Evolutionary conservation across 2,797 vertebrate species (phyloP), one percentile per base, ranked within the genome.

Genomic region (Hirundo rustica): DNA sequence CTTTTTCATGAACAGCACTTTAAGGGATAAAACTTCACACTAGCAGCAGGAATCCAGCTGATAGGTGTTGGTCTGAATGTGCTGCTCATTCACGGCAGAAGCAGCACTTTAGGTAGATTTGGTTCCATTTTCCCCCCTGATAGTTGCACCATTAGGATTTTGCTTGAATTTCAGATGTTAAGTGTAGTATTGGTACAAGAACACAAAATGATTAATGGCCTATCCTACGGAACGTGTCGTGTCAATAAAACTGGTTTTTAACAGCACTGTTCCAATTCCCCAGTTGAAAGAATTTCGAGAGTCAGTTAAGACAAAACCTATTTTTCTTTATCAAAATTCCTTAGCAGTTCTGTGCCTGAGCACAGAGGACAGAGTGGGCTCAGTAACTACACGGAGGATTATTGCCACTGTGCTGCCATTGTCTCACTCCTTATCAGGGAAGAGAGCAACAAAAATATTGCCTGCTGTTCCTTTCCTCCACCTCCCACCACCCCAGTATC

Each of bases 291-390:
- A 70, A 83, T 91, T 94, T 91, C 70, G 48, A 48, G 57, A 85
- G 58, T 81, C 62, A n/a, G 73, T 86, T 94, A 88, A 92, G 92
- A 88, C 79, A 92, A 94, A 94, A 74, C 62, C 64, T 77, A 54
- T 93, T 95, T 94, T 92, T 96, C 89, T 36, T 93, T 79, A 73
- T 29, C 92, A 84, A 55, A 88, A 83, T 67, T 91, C 50, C 51
- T 80, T 77, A 88, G 65, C 61, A 53, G 60, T 65, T 76, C 45
- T 82, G 67, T 74, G 54, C n/a, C 67, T 71, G 58, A 90, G 67
- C 48, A 74, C 14, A 47, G 67, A 67, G 61, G 44, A 87, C 32
- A 64, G 80, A 75, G 74, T 48, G 73, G 73, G 36, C 51, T 86
- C 85, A 32, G 57, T 40, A 40, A 40, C 65, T 57, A 25, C 79